phyloP scores from a whole-genome alignment of 2,113 vertebrate species.

The Nanorana parkeri region DNA sequence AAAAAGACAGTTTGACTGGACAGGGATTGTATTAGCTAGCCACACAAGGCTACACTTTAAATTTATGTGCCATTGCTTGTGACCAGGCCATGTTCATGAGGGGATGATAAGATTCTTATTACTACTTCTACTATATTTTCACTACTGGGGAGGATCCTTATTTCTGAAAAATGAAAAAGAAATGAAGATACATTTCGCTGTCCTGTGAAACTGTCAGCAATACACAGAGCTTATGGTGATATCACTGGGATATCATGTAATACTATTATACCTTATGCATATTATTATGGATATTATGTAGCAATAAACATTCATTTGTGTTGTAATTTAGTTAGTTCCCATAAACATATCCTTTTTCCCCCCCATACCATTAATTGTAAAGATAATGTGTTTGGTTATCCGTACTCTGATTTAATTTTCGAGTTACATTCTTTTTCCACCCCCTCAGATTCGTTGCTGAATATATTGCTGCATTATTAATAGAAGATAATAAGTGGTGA shows the following conservation, averaged over 20 bases:
- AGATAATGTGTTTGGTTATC: background rate
- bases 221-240: background rate
- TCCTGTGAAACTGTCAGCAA: too few species aligned
- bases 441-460: background rate
- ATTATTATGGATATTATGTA: background rate
- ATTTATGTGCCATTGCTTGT: too few species aligned
- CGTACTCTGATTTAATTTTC: background rate
- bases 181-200: too few species aligned
- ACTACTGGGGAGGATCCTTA: too few species aligned
- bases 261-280: background rate
- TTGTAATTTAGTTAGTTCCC: background rate
- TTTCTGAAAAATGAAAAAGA: too few species aligned
- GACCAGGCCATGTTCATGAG: too few species aligned
- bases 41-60: too few species aligned
- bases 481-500: background rate
- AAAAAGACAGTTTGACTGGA: too few species aligned
- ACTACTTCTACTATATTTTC: too few species aligned
- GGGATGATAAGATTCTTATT: too few species aligned
- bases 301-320: background rate
- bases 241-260: background rate
- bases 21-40: too few species aligned
- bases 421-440: background rate
- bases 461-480: conserved; percentile 5
- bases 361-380: conserved; percentile 1
- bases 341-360: background rate